Evolutionary conservation across 1,140 invertebrate genomes (phyloP).

Genomic region (Leptestheria dahalacensis): DNA sequence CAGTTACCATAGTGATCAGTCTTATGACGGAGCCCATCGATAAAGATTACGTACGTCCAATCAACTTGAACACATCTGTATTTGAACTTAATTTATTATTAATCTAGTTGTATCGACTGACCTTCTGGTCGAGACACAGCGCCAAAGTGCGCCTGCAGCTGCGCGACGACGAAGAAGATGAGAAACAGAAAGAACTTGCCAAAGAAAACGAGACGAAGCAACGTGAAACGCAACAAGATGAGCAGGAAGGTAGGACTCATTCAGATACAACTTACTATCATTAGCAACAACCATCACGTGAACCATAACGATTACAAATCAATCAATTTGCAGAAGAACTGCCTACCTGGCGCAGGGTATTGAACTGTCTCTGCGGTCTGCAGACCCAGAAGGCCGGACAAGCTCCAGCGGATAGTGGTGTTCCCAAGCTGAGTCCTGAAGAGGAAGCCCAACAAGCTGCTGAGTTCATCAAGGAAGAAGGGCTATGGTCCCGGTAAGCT

Average conservation of each 20-base stretch:
- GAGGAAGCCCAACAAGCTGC: conserved; percentile 22
- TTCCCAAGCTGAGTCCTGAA: conserved; percentile 19
- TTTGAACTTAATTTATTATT: conserved; percentile 12
- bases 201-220: conserved; percentile 1
- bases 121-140: conserved; percentile 30
- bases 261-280: too few species aligned
- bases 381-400: conserved; percentile 15
- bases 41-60: conserved; percentile 24
- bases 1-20: conserved; percentile 29
- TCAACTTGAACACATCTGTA: neutral
- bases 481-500: conserved; percentile 21
- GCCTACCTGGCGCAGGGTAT: conserved; percentile 4
- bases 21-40: conserved; percentile 30
- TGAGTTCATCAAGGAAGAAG: conserved; percentile 22
- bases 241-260: too few species aligned
- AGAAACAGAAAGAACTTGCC: conserved; percentile 4
- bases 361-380: conserved; percentile 17
- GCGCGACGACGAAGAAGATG: conserved; percentile 14
- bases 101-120: conserved; percentile 30
- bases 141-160: conserved; percentile 27
- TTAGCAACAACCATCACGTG: too few species aligned
- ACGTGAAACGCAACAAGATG: too few species aligned
- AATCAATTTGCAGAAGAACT: neutral
- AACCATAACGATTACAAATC: too few species aligned
- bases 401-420: conserved; percentile 4